Evolutionary conservation across 2,888 invertebrate genomes (phyloP).

Genomic region (Malacosoma neustria): DNA sequence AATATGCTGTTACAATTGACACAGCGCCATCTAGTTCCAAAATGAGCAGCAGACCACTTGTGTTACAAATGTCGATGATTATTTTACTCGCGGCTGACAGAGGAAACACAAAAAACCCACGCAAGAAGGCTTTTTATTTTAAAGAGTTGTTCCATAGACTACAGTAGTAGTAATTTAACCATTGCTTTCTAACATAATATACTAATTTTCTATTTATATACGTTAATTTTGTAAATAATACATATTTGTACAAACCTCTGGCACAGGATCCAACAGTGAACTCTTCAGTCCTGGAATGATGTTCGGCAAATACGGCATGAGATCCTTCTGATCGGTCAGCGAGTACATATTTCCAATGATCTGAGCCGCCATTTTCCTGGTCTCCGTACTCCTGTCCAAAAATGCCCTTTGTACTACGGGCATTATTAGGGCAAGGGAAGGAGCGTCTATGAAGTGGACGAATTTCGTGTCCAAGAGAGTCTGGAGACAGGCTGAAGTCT

Average conservation of each 20-base stretch:
- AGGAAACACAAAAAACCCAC: neutral
- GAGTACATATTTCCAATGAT: conserved; percentile 99
- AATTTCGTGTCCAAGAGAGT: conserved; percentile 96
- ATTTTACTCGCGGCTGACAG: too few relatives aligned
- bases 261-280: conserved; percentile 97
- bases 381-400: conserved; percentile 97
- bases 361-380: conserved; percentile 99
- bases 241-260: conserved; percentile 83
- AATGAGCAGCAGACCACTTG: too few relatives aligned
- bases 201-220: too few relatives aligned
- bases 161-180: too few relatives aligned
- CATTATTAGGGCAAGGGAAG: conserved; percentile 98
- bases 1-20: too few relatives aligned
- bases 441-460: conserved; percentile 99
- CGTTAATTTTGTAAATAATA: too few relatives aligned
- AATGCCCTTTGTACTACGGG: conserved; percentile 98
- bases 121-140: neutral
- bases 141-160: too few relatives aligned
- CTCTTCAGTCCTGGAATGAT: conserved; percentile 98
- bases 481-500: conserved; percentile 94
- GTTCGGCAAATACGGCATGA: conserved; percentile 95
- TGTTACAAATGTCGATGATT: too few relatives aligned
- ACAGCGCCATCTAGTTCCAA: too few relatives aligned
- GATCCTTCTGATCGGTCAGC: conserved; percentile 97
- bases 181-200: too few relatives aligned